Evolutionary conservation across 2,797 vertebrate genomes (phyloP).

Genomic region (Caiman crocodilus): DNA sequence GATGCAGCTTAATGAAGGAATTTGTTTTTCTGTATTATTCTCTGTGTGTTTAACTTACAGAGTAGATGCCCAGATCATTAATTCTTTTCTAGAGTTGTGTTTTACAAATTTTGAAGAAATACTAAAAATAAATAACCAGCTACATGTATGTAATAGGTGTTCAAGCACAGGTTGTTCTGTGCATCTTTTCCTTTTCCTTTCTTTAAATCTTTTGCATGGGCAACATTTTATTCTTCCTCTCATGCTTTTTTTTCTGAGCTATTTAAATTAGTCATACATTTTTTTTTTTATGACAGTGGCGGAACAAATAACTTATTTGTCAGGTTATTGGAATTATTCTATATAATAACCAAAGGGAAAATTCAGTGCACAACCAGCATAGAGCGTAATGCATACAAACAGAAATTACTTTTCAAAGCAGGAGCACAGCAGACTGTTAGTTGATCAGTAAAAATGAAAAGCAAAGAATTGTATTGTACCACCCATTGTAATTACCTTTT

Average conservation of each 20-base stretch:
- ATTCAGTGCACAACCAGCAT: neutral
- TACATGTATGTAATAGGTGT: neutral
- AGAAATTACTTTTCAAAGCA: neutral
- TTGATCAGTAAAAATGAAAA: neutral
- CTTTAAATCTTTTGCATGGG: neutral
- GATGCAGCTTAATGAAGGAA: neutral
- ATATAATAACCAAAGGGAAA: neutral
- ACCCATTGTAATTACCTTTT: neutral
- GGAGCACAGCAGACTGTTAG: neutral
- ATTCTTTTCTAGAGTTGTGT: neutral
- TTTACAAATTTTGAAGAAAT: neutral
- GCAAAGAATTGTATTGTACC: neutral
- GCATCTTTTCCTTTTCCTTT: neutral
- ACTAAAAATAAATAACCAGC: neutral
- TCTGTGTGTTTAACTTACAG: neutral
- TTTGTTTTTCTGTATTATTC: neutral
- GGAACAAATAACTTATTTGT: neutral
- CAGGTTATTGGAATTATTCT: neutral
- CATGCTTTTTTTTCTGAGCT: neutral
- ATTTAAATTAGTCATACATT: neutral
- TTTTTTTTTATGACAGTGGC: neutral
- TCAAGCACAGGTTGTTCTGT: neutral
- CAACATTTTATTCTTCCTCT: neutral
- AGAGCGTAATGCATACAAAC: neutral
- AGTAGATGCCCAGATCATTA: fast-evolving